Evolutionary conservation across 2,113 vertebrate species (phyloP), one percentile per base, ranked within the genome.

Genomic region (Sorex araneus): DNA sequence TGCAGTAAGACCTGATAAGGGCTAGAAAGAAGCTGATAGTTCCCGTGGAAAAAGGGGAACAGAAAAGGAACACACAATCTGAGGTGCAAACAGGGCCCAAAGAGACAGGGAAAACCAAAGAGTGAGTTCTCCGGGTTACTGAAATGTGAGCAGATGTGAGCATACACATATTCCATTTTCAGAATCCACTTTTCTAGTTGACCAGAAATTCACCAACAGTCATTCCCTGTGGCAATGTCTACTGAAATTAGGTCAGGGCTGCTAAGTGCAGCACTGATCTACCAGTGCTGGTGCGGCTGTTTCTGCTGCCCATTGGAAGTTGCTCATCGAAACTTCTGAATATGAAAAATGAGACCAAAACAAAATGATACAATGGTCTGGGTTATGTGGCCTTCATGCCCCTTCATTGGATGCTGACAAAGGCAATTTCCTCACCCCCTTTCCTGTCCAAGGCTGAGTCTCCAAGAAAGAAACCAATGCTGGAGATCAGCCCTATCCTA

Each of bases 211-310:
- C 80, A 76, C 88, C 94, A 94, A 93, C 86, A 92, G 86, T 83
- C 71, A 73, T 92, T 83, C 85, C 83, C 69, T 64, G 77, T 95
- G 94, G 94, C 73, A 96, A 75, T 96, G 94, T 90, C 96, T 94
- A 76, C 94, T 93, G 96, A 90, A 96, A 92, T 88, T 85, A 96
- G 95, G 94, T 96, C 94, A 96, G 89, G 89, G 80, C 92, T 80
- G 45, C 50, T 79, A 43, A 81, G 90, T 45, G 66, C 21, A 80
- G 40, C 45, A 83, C 40, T 78, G 81, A 69, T 57, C 73, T 0
- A 8, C 45, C 23, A 78, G 73, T 6, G 81, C 78, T 88, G 54
- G 81, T 27, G 28, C 45, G 70, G 34, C 45, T 88, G 76, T 91
- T 95, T 92, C 88, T 90, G 90, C 60, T 92, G 23, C 19, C 1